Conservation (phyloP, 2,797 vertebrate genomes). For the Neosalanx taihuensis region DNA sequence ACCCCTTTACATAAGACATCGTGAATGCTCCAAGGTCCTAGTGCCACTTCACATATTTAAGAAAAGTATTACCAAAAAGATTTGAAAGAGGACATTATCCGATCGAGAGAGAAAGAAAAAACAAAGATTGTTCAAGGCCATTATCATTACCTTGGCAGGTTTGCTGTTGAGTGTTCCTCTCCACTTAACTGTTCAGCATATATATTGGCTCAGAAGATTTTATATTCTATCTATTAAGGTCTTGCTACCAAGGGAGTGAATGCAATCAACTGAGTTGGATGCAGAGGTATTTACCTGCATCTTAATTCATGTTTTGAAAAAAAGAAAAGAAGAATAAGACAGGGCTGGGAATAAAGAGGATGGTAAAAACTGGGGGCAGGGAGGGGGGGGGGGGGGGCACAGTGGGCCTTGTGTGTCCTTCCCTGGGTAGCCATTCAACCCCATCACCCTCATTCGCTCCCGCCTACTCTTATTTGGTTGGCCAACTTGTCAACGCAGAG, state of each 20-base stretch:
- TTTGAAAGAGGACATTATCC: slow-evolving; percentile 22
- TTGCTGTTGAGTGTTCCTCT: slow-evolving; percentile 47
- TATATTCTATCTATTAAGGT: slow-evolving; percentile 66
- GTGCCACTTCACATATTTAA: slow-evolving; percentile 4
- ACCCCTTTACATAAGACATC: no score
- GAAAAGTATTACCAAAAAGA: slow-evolving; percentile 16
- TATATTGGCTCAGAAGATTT: slow-evolving; percentile 72
- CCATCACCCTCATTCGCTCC: slow-evolving; percentile 10
- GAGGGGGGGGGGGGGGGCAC: slow-evolving; percentile 8
- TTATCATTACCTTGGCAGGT: slow-evolving; percentile 41
- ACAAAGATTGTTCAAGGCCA: slow-evolving; percentile 43
- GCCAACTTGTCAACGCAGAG: slow-evolving; percentile 53
- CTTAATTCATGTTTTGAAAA: slow-evolving; percentile 60
- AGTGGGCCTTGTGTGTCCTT: neutral
- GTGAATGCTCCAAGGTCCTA: neutral
- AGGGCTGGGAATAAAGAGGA: slow-evolving; percentile 6
- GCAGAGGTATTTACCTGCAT: slow-evolving; percentile 67
- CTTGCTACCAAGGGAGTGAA: slow-evolving; percentile 56
- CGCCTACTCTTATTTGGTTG: slow-evolving; percentile 46
- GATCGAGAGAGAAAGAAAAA: slow-evolving; percentile 23
- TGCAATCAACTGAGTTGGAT: slow-evolving; percentile 64
- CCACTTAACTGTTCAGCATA: slow-evolving; percentile 66
- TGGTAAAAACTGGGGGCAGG: slow-evolving; percentile 1
- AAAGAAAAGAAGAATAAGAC: slow-evolving; percentile 5
- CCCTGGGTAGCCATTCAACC: neutral